Conservation (phyloP, 2,888 invertebrate genomes). For the Drosophila putrida region DNA sequence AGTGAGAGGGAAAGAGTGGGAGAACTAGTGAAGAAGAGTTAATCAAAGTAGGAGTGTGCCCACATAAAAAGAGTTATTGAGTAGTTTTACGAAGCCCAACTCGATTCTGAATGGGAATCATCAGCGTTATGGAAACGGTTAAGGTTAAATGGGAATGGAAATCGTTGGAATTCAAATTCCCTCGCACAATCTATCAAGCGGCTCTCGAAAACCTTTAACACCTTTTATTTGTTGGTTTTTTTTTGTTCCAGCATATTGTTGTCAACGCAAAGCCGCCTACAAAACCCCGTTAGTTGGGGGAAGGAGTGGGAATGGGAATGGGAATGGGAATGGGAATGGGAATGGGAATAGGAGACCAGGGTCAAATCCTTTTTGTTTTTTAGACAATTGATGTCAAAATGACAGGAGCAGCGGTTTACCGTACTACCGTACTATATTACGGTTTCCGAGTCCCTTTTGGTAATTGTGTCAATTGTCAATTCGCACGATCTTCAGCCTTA, state of each 20-base stretch:
- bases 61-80: slow-evolving; percentile 63
- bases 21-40: slow-evolving; percentile 39
- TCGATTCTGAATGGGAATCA: not conserved
- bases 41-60: slow-evolving; percentile 62
- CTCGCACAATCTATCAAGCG: slow-evolving; percentile 65
- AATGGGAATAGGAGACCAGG: not conserved
- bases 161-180: slow-evolving; percentile 5
- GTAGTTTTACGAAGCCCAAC: slow-evolving; percentile 36
- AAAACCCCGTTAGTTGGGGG: slow-evolving; percentile 61
- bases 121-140: not conserved
- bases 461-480: slow-evolving; percentile 79
- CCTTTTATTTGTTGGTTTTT: slow-evolving; percentile 41
- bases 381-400: slow-evolving; percentile 71
- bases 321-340: not conserved
- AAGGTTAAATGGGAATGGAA: slow-evolving; percentile 5
- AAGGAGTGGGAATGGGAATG: slow-evolving; percentile 11
- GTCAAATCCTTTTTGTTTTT: slow-evolving; percentile 47
- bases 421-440: slow-evolving; percentile 29
- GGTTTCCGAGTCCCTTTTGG: slow-evolving; percentile 20
- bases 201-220: slow-evolving; percentile 58
- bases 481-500: slow-evolving; percentile 63
- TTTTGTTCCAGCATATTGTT: slow-evolving; percentile 42
- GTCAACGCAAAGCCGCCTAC: slow-evolving; percentile 59
- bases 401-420: slow-evolving; percentile 43
- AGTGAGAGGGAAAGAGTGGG: slow-evolving; percentile 1